Evolutionary conservation across 2,888 invertebrate species (phyloP).

Genomic region (Melanophora roralis): DNA sequence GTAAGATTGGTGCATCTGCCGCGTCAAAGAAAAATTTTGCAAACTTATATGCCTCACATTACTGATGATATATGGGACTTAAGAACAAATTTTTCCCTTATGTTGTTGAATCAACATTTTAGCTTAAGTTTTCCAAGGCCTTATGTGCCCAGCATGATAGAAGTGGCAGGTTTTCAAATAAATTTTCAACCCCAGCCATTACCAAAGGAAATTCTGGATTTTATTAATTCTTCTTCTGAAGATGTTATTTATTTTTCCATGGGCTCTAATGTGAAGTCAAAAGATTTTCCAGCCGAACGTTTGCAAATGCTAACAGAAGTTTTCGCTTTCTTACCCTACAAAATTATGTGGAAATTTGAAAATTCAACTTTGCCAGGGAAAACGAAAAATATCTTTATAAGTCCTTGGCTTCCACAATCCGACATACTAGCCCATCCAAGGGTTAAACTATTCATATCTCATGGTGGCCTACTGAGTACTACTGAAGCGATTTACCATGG

Average conservation of each 20-base stretch:
- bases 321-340: constrained; percentile 65
- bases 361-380: constrained; percentile 54
- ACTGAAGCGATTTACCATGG: constrained; percentile 77
- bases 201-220: constrained; percentile 62
- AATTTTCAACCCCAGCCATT: constrained; percentile 50
- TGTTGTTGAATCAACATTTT: constrained; percentile 71
- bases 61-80: constrained; percentile 65
- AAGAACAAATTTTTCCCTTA: constrained; percentile 69
- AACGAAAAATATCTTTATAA: constrained; percentile 70
- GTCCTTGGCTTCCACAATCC: constrained; percentile 75
- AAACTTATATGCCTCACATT: constrained; percentile 68
- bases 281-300: constrained; percentile 61
- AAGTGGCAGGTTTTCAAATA: constrained; percentile 72
- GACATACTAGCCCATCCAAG: constrained; percentile 77
- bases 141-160: constrained; percentile 69
- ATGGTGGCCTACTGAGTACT: constrained; percentile 78
- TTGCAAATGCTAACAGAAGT: constrained; percentile 52
- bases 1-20: constrained; percentile 67
- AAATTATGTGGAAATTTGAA: constrained; percentile 69
- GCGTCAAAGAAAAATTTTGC: constrained; percentile 64
- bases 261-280: constrained; percentile 66
- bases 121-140: constrained; percentile 69
- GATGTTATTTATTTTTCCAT: constrained; percentile 71
- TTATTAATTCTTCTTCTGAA: constrained; percentile 67
- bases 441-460: constrained; percentile 78